Conservation (phyloP, 2,888 invertebrate species). For the Rhamphomyia laevipes region DNA sequence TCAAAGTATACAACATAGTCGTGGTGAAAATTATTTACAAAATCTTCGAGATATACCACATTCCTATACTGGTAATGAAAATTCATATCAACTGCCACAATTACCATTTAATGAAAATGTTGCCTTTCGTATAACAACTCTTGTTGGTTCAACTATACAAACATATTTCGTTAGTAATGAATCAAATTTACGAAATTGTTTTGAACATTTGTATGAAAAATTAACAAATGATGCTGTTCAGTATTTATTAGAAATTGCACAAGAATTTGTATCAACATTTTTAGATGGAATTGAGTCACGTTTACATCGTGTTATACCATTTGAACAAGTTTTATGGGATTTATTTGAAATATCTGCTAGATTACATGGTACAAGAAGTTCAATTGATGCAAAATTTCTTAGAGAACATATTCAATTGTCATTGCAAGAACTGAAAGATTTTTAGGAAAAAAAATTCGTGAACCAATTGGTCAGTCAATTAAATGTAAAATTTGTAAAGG, state of each 20-base stretch:
- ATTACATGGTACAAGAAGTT: background rate
- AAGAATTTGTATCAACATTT: background rate
- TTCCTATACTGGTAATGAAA: background rate
- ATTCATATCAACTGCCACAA: background rate
- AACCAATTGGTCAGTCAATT: background rate
- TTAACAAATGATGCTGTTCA: background rate
- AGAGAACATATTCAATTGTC: background rate
- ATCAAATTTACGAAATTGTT: background rate
- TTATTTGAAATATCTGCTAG: background rate
- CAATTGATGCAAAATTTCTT: background rate
- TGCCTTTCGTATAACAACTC: background rate
- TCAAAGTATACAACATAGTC: constrained; percentile 26
- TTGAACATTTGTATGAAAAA: background rate
- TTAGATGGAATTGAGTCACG: background rate
- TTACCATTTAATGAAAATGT: background rate
- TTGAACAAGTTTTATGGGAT: background rate
- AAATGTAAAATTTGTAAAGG: background rate
- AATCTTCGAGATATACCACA: too few species aligned
- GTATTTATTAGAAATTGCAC: background rate
- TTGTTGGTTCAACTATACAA: background rate
- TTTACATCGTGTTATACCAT: background rate
- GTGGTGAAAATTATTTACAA: constrained; percentile 18
- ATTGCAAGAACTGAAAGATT: background rate
- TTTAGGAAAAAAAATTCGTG: background rate
- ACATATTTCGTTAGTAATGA: background rate